Evolutionary conservation across 2,113 vertebrate genomes (phyloP), one percentile per base, ranked within the genome.

Genomic region (Podiceps cristatus): DNA sequence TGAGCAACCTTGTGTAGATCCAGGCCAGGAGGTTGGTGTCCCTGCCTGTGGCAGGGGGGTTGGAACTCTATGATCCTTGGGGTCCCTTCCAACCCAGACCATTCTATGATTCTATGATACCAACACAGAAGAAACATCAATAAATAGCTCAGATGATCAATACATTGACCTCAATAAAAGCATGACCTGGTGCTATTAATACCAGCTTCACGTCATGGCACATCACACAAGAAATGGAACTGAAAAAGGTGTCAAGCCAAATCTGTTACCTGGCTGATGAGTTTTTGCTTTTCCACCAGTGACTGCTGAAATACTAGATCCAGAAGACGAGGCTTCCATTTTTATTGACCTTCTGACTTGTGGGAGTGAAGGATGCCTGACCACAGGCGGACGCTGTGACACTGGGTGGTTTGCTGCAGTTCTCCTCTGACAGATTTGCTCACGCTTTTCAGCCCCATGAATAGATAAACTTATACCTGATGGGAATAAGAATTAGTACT

Each of bases 381-480:
- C 99, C 94, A 98, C 98, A 28, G 98, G 97, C 71, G 83, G 96
- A 96, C 33, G 96, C 93, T 94, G 98, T 59, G 98, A 98, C 85
- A 97, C 97, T 59, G 96, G 96, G 96, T 97, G 98, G 95, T 97
- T 98, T 96, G 95, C 97, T 97, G 98, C 98, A 97, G 98, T 98
- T 98, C 94, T 98, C 98, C 97, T 98, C 95, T 98, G 98, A 97
- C 97, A 98, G 96, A 98, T 98, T 97, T 97, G 98, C 62, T 93
- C 97, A 96, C 92, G 20, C 93, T 98, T 98, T 98, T 99, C 99
- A 98, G 98, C 99, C 99, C 99, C 99, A 99, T 99, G 99, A 98
- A 99, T 98, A 98, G 99, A 99, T 77, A 99, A 98, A 98, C 98
- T 99, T 98, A 99, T 98, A 98, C 99, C 99, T 99, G 88, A 85